phyloP scores from a whole-genome alignment of 2,888 invertebrate genomes.

The Flabesymbios commensalis region DNA sequence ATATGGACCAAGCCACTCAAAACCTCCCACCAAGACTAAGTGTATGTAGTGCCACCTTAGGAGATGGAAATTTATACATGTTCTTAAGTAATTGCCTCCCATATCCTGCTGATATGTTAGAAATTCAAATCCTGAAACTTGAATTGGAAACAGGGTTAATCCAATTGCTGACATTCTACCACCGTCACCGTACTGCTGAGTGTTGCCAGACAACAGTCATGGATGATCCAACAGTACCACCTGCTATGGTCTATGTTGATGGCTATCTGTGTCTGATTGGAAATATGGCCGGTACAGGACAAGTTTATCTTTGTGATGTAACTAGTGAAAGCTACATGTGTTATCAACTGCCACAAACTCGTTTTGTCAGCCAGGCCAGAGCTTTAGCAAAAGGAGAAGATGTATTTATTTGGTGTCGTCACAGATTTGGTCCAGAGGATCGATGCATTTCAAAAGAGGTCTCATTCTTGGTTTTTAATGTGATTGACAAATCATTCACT shows the following conservation, averaged over 20 bases:
- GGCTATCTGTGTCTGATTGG: conserved; percentile 52
- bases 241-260: conserved; percentile 51
- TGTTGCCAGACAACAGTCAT: conserved; percentile 56
- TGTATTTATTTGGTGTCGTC: conserved; percentile 54
- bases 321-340: conserved; percentile 51
- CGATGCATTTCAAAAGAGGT: conserved; percentile 56
- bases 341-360: conserved; percentile 51
- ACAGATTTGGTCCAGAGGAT: conserved; percentile 56
- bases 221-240: conserved; percentile 52
- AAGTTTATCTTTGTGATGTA: conserved; percentile 52
- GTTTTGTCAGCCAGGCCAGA: conserved; percentile 54
- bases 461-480: conserved; percentile 55
- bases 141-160: conserved; percentile 50
- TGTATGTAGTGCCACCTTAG: conserved; percentile 47
- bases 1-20: conserved; percentile 47
- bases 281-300: conserved; percentile 55
- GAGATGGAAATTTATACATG: conserved; percentile 51
- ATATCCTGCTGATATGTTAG: conserved; percentile 56
- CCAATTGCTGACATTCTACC: conserved; percentile 49
- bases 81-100: conserved; percentile 55
- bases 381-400: conserved; percentile 48
- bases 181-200: conserved; percentile 49
- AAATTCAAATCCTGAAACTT: conserved; percentile 51
- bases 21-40: conserved; percentile 52
- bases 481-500: conserved; percentile 49